phyloP scores from a whole-genome alignment of 2,113 vertebrate species.

The Actenoides lindsayi region DNA sequence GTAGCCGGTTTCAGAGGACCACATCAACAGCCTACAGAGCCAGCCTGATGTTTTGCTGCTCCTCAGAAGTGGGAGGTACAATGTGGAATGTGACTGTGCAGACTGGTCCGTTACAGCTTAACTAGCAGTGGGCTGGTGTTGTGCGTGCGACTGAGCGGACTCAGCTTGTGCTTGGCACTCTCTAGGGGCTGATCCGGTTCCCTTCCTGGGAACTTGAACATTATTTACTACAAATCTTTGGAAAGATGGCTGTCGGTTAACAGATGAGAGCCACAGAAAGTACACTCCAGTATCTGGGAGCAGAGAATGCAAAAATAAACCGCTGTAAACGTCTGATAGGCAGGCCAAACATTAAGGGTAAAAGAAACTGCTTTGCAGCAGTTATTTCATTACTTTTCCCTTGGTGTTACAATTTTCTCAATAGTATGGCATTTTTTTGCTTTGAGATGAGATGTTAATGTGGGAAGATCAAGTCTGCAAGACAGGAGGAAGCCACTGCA shows the following conservation, averaged over 20 bases:
- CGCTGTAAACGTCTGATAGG: neutral
- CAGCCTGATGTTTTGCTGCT: neutral
- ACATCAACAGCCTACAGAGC: neutral
- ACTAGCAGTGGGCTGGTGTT: accelerated
- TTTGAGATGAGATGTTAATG: neutral
- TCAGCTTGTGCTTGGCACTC: neutral
- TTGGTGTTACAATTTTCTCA: neutral
- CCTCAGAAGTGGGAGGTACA: neutral
- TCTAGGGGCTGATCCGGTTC: neutral
- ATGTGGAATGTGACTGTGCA: accelerated
- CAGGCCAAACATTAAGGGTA: neutral
- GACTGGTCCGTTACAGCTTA: neutral
- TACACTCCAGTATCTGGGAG: neutral
- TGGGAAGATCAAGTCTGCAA: neutral
- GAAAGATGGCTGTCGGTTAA: neutral
- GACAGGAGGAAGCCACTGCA: neutral
- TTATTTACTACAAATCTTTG: neutral
- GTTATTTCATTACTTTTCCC: neutral
- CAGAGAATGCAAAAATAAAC: neutral
- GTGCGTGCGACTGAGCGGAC: accelerated
- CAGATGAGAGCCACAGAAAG: neutral
- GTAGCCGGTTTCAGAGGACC: neutral
- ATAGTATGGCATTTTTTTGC: neutral
- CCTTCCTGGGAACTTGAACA: neutral
- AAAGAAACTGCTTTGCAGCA: neutral